Base-by-base conservation (phyloP, 2,113 vertebrate genomes). In the Engraulis encrasicolus region DNA sequence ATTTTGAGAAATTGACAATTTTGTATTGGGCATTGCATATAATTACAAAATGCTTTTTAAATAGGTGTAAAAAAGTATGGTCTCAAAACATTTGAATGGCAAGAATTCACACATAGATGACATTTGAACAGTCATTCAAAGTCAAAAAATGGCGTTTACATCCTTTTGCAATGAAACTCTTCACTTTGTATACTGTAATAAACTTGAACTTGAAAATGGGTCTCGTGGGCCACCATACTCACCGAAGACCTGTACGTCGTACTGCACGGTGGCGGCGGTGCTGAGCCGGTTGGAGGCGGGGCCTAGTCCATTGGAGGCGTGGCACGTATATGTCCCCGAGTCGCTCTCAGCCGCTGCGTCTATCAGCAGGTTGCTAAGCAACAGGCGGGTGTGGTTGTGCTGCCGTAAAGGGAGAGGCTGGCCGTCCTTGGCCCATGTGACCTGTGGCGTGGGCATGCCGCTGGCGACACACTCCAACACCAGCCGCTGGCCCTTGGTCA, bases 391-490 rank as follows among this genome's bases (percentile, higher is more conserved):
- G 93, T 98, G 98, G 91, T 99, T 99, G 79, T 96, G 96, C 0
- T 91, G 93, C 0, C 92, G 89, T 45, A 99, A n/a, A n/a, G n/a
- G n/a, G n/a, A n/a, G 92, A 0, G 95, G 94, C 34, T 92, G 93
- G 1, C 97, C 97, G 0, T 99, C 97, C 83, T 99, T 99, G 48
- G 96, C 96, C 98, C 98, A 99, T 0, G 96, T 97, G 88, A 99
- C 97, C 36, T 91, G 96, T 0, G 98, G 98, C 0, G 97, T 96
- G 0, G 98, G 98, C 89, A 97, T 97, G 78, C 98, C 98, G 0
- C 98, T 97, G 88, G 98, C 98, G 89, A 99, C 98, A 0, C 98
- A 99, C 94, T 99, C 98, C 84, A 99, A 89, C 23, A 99, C 97
- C 87, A 99, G 94, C 82, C 96, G 97, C 90, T 99, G 98, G 77